Evolutionary conservation across 2,113 vertebrate species (phyloP).

Genomic region (Dicaeum eximium): DNA sequence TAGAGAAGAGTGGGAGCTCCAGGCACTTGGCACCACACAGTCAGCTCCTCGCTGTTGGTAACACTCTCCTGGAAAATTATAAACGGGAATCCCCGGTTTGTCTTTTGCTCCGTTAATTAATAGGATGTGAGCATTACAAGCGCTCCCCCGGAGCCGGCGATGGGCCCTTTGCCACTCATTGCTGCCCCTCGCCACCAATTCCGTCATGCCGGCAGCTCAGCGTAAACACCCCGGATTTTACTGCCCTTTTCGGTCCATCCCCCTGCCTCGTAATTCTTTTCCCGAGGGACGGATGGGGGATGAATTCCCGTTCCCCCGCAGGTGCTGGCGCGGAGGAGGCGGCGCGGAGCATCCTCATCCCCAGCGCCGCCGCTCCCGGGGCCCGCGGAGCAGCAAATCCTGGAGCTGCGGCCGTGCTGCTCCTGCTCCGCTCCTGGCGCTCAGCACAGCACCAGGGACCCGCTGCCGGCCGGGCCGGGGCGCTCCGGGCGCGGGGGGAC

Average conservation of each 20-base stretch:
- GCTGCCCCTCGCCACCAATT: neutral
- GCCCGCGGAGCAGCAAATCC: neutral
- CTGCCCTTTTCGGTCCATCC: neutral
- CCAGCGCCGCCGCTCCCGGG: neutral
- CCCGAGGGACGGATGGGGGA: rapidly evolving
- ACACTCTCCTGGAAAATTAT: neutral
- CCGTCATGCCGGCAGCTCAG: neutral
- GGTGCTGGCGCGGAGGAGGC: neutral
- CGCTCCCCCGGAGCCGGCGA: neutral
- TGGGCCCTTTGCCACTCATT: neutral
- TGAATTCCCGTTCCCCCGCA: neutral
- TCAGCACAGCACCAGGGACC: rapidly evolving
- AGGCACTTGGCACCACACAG: neutral
- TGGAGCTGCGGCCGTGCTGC: neutral
- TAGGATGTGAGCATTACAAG: neutral
- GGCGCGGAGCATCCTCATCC: neutral
- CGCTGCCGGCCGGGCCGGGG: too few species aligned
- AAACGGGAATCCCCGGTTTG: neutral
- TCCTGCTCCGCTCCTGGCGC: rapidly evolving
- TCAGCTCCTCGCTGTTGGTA: neutral
- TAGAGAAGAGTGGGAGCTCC: neutral
- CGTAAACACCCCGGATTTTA: neutral
- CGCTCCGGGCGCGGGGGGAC: too few species aligned
- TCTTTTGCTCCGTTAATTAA: slow-evolving; percentile 1
- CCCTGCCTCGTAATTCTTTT: neutral